Evolutionary conservation across 1,140 invertebrate genomes (phyloP).

Genomic region (Zaprionus lachaisei): DNA sequence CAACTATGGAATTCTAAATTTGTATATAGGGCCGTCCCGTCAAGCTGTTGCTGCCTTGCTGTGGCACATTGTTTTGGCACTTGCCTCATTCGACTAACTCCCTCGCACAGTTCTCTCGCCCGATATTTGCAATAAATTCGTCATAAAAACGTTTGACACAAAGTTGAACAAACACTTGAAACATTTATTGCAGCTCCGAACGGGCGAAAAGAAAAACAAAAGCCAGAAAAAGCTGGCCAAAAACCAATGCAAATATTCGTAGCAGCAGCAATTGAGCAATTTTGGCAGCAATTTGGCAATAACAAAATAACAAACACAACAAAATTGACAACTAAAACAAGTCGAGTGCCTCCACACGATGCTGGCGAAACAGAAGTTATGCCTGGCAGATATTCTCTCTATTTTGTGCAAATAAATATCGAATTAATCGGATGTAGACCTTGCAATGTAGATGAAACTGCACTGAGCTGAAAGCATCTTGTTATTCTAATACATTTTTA

Average conservation of each 20-base stretch:
- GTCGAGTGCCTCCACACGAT: constrained; percentile 2
- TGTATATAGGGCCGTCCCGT: not conserved
- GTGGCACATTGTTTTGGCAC: constrained; percentile 60
- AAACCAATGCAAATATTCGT: constrained; percentile 56
- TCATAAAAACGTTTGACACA: constrained; percentile 54
- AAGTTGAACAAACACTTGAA: constrained; percentile 61
- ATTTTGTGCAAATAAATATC: too few relatives aligned
- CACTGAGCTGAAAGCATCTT: too few relatives aligned
- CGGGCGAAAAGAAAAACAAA: constrained; percentile 45
- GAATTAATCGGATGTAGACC: too few relatives aligned
- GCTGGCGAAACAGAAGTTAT: not conserved
- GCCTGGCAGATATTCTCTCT: too few relatives aligned
- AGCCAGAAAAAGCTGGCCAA: constrained; percentile 21
- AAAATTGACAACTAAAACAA: constrained; percentile 46
- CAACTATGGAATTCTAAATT: not conserved
- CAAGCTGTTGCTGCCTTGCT: constrained; percentile 22
- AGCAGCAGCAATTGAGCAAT: constrained; percentile 54
- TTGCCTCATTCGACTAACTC: constrained; percentile 38
- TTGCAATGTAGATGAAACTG: too few relatives aligned
- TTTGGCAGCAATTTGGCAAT: constrained; percentile 51
- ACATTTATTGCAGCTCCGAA: constrained; percentile 53
- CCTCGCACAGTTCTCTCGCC: not conserved
- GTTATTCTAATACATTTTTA: too few relatives aligned
- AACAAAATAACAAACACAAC: constrained; percentile 33
- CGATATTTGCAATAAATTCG: constrained; percentile 64